Evolutionary conservation across 2,113 vertebrate genomes (phyloP).

Genomic region (Labeo catla): DNA sequence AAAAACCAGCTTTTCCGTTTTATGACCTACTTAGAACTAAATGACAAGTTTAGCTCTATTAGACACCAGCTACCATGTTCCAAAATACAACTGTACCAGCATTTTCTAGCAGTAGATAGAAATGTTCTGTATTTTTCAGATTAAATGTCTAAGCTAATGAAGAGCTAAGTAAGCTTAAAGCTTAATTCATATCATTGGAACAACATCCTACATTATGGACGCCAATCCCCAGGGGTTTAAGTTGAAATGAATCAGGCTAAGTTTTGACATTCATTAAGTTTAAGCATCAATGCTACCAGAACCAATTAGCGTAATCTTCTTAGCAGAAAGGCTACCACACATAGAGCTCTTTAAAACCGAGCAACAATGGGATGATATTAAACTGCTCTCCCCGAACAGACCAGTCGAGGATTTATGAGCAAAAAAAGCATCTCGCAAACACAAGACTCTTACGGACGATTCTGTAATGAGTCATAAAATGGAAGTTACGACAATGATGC

Average conservation of each 20-base stretch:
- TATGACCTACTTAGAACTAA: background rate
- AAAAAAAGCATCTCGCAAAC: background rate
- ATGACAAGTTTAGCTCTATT: background rate
- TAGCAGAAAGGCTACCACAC: slow-evolving; percentile 39
- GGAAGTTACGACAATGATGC: background rate
- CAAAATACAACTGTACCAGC: background rate
- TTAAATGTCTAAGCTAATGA: background rate
- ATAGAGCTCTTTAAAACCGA: slow-evolving; percentile 29
- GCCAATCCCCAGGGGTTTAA: slow-evolving; percentile 35
- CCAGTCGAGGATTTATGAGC: background rate
- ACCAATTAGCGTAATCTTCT: slow-evolving; percentile 51
- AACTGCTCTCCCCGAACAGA: slow-evolving; percentile 8
- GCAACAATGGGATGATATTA: slow-evolving; percentile 28
- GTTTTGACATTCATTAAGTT: slow-evolving; percentile 43
- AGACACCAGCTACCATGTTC: background rate
- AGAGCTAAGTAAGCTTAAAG: slow-evolving; percentile 9
- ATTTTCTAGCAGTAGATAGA: background rate
- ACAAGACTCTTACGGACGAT: background rate
- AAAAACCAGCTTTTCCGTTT: background rate
- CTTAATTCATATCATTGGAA: background rate
- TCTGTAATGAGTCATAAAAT: background rate
- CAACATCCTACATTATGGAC: slow-evolving; percentile 7
- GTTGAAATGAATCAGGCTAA: slow-evolving; percentile 37
- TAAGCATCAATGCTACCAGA: slow-evolving; percentile 38
- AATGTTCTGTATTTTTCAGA: background rate